Evolutionary conservation across 2,113 vertebrate species (phyloP).

Genomic region (Bambusicola thoracicus): DNA sequence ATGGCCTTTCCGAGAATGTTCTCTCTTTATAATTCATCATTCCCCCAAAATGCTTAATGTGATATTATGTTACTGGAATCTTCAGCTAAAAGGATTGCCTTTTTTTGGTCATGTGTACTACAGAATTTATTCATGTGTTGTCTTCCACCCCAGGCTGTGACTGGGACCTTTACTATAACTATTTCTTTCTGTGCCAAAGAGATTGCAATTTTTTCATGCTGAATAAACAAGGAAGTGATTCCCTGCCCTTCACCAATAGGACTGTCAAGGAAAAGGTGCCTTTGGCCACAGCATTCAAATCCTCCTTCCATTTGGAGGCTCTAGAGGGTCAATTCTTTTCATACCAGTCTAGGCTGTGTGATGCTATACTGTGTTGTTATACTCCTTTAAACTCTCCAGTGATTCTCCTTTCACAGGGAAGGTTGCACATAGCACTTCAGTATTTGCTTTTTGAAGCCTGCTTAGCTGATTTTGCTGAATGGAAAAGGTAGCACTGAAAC

Average conservation of each 20-base stretch:
- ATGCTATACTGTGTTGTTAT: background rate
- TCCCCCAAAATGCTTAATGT: background rate
- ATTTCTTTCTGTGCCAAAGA: background rate
- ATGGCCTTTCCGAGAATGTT: conserved; percentile 58
- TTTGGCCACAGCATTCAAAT: background rate
- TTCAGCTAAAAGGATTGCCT: conserved; percentile 11
- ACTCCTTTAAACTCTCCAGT: conserved; percentile 39
- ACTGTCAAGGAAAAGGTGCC: background rate
- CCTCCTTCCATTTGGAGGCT: background rate
- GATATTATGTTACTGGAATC: conserved; percentile 45
- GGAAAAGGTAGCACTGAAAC: conserved; percentile 30
- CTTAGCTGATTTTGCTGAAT: conserved; percentile 55
- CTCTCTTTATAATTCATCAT: conserved; percentile 32
- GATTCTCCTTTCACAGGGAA: conserved; percentile 5
- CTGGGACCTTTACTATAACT: background rate
- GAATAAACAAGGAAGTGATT: conserved; percentile 4
- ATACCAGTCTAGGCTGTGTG: background rate
- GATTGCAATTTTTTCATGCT: conserved; percentile 17
- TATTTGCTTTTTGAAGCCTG: conserved; percentile 49
- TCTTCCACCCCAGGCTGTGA: background rate
- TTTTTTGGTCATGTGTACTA: background rate
- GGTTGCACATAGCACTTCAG: background rate
- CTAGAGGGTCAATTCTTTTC: background rate
- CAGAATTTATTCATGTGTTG: background rate
- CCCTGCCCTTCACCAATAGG: background rate